Evolutionary conservation across 2,113 vertebrate species (phyloP).

Genomic region (Naja naja): DNA sequence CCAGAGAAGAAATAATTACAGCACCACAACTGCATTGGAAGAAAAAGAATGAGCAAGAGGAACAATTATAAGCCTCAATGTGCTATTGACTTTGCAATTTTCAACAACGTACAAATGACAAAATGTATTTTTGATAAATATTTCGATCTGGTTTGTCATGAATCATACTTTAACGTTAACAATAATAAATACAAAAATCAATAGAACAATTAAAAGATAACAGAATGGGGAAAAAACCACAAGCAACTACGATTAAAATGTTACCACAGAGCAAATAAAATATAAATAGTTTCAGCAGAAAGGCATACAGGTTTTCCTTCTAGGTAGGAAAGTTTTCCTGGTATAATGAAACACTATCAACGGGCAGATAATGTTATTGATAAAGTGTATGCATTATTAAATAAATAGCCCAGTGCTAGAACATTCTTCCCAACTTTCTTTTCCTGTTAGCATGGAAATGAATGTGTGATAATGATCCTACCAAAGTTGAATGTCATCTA

Average conservation of each 20-base stretch:
- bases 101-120: background rate
- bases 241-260: background rate
- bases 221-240: too few relatives aligned
- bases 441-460: background rate
- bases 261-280: background rate
- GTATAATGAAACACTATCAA: background rate
- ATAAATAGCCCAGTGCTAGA: background rate
- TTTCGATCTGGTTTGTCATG: background rate
- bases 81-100: background rate
- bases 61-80: background rate
- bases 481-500: background rate
- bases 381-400: background rate
- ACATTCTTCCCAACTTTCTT: background rate
- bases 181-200: background rate
- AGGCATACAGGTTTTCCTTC: background rate
- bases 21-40: background rate
- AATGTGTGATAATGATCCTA: background rate
- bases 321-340: background rate
- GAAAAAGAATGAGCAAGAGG: background rate
- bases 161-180: background rate
- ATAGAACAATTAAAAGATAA: background rate
- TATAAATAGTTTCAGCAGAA: background rate
- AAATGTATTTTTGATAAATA: background rate
- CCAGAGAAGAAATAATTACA: background rate
- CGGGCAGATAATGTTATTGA: background rate